phyloP scores from a whole-genome alignment of 2,113 vertebrate species.

The Notarius quadriscutis region DNA sequence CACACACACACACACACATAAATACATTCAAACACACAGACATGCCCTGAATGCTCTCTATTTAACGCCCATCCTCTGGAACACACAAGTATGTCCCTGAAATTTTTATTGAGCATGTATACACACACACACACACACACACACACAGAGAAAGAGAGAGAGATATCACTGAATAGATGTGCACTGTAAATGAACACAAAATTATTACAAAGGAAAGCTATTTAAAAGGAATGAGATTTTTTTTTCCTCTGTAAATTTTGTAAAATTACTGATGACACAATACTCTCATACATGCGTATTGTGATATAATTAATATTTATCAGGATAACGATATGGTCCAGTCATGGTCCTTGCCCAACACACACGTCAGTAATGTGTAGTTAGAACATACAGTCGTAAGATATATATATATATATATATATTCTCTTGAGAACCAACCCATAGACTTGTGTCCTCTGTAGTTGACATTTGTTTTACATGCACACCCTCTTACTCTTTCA shows the following conservation, averaged over 20 bases:
- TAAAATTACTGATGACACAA: background rate
- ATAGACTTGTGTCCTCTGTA: too few relatives aligned
- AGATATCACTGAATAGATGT: background rate
- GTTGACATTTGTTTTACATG: too few relatives aligned
- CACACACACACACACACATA: constrained; percentile 32
- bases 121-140: background rate
- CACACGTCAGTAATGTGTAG: background rate
- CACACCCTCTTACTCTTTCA: too few relatives aligned
- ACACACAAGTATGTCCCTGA: constrained; percentile 8
- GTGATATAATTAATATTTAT: background rate
- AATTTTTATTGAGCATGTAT: background rate
- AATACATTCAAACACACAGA: constrained; percentile 1
- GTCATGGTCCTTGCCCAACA: background rate
- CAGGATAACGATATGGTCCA: background rate
- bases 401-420: background rate
- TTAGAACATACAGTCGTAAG: background rate
- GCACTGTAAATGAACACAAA: too few relatives aligned
- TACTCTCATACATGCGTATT: background rate
- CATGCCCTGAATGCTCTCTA: constrained; percentile 3
- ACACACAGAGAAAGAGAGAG: background rate
- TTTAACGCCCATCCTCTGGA: background rate
- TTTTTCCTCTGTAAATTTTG: background rate
- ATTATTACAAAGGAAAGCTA: background rate
- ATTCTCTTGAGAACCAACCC: too few relatives aligned
- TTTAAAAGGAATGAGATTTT: background rate